These are phyloP conservation scores for Gerris lacustris DNA, from an alignment of 2,888 invertebrate species.

Conservation along the genomic window DNA sequence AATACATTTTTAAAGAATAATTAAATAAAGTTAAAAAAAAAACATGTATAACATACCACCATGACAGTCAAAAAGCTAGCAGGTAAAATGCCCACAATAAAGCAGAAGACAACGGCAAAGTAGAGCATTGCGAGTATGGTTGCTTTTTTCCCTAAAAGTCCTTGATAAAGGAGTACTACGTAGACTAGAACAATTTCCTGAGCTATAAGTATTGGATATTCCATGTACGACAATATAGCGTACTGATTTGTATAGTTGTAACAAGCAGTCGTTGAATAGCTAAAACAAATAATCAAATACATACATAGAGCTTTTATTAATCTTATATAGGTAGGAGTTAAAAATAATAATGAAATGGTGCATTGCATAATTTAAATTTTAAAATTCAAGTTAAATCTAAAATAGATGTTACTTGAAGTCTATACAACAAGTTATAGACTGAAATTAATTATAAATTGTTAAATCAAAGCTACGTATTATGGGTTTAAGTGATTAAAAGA, in stretches of 20 bases:
- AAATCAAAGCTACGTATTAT: too few relatives aligned
- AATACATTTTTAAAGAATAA: too few relatives aligned
- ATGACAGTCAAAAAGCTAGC: constrained; percentile 44
- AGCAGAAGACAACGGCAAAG: constrained; percentile 37
- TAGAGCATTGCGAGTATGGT: constrained; percentile 35
- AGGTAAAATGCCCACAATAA: constrained; percentile 40
- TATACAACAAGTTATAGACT: too few relatives aligned
- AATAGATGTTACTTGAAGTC: too few relatives aligned
- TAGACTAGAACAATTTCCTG: constrained; percentile 64
- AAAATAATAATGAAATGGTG: too few relatives aligned
- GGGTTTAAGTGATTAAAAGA: too few relatives aligned
- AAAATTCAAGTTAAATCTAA: too few relatives aligned
- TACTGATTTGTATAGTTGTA: constrained; percentile 68
- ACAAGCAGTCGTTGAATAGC: constrained; percentile 65
- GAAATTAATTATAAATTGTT: too few relatives aligned
- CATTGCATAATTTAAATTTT: too few relatives aligned
- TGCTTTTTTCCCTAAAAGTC: constrained; percentile 40
- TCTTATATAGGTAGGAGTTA: not conserved
- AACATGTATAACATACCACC: constrained; percentile 43
- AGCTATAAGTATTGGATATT: constrained; percentile 65
- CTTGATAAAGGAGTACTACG: constrained; percentile 55
- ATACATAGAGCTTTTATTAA: constrained; percentile 1
- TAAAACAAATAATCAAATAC: constrained; percentile 40
- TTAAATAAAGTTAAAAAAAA: too few relatives aligned
- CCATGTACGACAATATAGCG: constrained; percentile 62